Percentiles rank a stretch among this genome's conserved stretches.
phyloP scores from a whole-genome alignment of 2,113 vertebrate species.

The Labrus mixtus region DNA sequence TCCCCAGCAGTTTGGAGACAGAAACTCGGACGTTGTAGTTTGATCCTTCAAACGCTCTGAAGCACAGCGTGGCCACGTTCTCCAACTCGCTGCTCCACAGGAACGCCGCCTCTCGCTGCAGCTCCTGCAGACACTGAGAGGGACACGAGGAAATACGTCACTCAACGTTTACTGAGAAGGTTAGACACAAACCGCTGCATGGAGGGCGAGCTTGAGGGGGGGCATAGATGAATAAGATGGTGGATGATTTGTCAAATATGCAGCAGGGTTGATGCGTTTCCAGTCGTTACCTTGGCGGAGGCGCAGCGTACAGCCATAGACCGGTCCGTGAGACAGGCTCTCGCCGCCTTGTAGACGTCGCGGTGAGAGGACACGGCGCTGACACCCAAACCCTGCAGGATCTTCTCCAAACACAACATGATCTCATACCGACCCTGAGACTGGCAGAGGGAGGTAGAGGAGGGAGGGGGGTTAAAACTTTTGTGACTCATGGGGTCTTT shows the following conservation, averaged over 20 bases:
- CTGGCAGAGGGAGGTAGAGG: constrained; percentile 69
- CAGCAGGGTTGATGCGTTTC: not conserved
- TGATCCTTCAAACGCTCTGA: constrained; percentile 94
- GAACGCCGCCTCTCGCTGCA: constrained; percentile 93
- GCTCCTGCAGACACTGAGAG: constrained; percentile 91
- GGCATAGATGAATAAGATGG: not conserved
- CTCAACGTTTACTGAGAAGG: too few species aligned
- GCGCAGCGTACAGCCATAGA: constrained; percentile 96
- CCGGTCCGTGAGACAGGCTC: constrained; percentile 90
- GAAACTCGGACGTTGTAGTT: constrained; percentile 89
- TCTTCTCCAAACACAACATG: constrained; percentile 91
- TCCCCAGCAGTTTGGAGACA: constrained; percentile 92
- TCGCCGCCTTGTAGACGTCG: constrained; percentile 94
- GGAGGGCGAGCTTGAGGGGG: too few species aligned
- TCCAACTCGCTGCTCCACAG: constrained; percentile 93
- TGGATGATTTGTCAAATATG: not conserved
- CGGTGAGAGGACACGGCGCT: constrained; percentile 88
- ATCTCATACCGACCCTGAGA: constrained; percentile 97
- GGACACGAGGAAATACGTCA: not conserved
- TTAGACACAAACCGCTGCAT: not conserved
- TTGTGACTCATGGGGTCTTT: too few species aligned
- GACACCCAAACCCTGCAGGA: constrained; percentile 89
- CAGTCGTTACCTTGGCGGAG: constrained; percentile 88
- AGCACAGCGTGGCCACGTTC: constrained; percentile 92
- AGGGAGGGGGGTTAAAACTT: not conserved